Conservation (phyloP, 1,140 invertebrate genomes). For the Zaprionus vittiger region DNA sequence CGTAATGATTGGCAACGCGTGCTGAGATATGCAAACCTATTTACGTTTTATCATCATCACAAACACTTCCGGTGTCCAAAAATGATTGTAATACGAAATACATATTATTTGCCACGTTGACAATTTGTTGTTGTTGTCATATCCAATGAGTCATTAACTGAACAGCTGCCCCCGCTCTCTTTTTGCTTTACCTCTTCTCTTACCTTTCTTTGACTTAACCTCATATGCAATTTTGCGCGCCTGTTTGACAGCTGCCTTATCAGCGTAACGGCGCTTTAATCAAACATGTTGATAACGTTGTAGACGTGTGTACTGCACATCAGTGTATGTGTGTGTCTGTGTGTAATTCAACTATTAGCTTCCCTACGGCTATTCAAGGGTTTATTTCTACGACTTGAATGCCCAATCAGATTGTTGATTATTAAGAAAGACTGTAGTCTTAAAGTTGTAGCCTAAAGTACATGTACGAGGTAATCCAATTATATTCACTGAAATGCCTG, state of each 20-base stretch:
- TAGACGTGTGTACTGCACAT: slow-evolving; percentile 5
- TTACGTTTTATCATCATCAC: slow-evolving; percentile 8
- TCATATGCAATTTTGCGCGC: slow-evolving; percentile 32
- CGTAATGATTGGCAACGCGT: slow-evolving; percentile 27
- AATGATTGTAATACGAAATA: slow-evolving; percentile 1
- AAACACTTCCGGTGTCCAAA: slow-evolving; percentile 1
- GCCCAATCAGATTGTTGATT: slow-evolving; percentile 15
- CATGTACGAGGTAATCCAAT: no score
- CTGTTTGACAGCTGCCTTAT: slow-evolving; percentile 47
- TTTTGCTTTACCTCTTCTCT: background rate
- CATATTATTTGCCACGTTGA: slow-evolving; percentile 30
- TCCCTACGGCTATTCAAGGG: slow-evolving; percentile 18
- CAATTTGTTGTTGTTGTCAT: slow-evolving; percentile 17
- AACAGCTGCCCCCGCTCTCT: slow-evolving; percentile 24
- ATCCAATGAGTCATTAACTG: slow-evolving; percentile 26
- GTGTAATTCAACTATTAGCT: slow-evolving; percentile 22
- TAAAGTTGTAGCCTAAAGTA: background rate
- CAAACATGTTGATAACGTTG: slow-evolving; percentile 45
- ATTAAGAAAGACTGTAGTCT: background rate
- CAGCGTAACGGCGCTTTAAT: slow-evolving; percentile 31
- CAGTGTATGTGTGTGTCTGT: slow-evolving; percentile 2
- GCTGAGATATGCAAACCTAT: slow-evolving; percentile 16
- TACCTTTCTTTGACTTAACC: slow-evolving; percentile 4
- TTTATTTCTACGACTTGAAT: slow-evolving; percentile 27
- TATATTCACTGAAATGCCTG: no score